Evolutionary conservation across 2,888 invertebrate species (phyloP).

Genomic region (Spatulosminthurus flaviceps): DNA sequence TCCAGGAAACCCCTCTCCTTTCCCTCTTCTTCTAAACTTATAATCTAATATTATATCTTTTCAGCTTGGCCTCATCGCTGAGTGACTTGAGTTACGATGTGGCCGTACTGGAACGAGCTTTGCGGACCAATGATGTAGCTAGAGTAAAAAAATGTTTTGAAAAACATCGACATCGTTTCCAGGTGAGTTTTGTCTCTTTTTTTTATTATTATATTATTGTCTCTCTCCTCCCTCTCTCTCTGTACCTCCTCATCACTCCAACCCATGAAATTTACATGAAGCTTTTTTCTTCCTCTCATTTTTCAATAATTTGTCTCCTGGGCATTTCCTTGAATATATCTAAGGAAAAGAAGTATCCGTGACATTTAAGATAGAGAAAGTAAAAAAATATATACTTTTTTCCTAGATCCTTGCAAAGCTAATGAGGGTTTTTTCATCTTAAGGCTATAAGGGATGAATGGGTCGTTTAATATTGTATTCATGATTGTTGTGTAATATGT

Average conservation of each 20-base stretch:
- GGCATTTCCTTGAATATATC: no score
- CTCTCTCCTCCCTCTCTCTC: neutral
- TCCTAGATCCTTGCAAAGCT: neutral
- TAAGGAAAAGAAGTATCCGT: no score
- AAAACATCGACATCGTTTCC: constrained; percentile 69
- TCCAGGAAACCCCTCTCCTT: no score
- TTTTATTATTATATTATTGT: neutral
- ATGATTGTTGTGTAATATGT: constrained; percentile 13
- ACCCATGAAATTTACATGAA: no score
- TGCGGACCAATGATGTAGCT: constrained; percentile 69
- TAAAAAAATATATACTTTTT: no score
- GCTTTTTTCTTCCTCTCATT: no score
- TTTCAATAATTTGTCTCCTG: no score
- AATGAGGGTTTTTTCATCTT: neutral
- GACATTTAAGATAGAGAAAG: no score
- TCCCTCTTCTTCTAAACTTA: no score
- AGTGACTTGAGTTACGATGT: constrained; percentile 68
- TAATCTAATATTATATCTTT: no score
- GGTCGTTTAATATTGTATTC: constrained; percentile 34
- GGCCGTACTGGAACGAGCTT: constrained; percentile 69
- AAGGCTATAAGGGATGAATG: neutral
- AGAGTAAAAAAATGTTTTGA: constrained; percentile 69
- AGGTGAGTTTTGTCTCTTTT: constrained; percentile 64
- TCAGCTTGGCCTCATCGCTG: constrained; percentile 67
- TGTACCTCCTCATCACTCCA: no score